A percentile compares a stretch with the other conserved stretches of the same genome.
phyloP scores from a whole-genome alignment of 1,140 invertebrate genomes.

The Campoletis sonorensis region DNA sequence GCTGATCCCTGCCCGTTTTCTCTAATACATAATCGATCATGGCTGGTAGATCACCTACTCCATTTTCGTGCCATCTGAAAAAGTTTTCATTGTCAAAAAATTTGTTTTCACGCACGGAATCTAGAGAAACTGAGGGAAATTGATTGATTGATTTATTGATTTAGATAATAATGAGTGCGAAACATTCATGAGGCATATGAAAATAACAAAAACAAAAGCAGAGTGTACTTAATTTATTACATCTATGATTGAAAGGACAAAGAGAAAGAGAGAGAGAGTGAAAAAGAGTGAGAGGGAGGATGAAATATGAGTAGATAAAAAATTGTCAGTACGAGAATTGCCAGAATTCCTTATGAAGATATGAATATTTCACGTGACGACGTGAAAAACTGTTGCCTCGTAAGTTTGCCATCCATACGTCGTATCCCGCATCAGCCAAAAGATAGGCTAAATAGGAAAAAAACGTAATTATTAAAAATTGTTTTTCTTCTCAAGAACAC shows the following conservation, averaged over 20 bases:
- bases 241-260: too few species aligned
- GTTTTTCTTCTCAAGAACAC: neutral
- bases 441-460: neutral
- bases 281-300: neutral
- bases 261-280: neutral
- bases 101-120: neutral
- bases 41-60: slow-evolving; percentile 84
- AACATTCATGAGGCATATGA: too few species aligned
- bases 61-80: slow-evolving; percentile 84
- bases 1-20: slow-evolving; percentile 73
- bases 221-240: too few species aligned
- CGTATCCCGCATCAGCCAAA: slow-evolving; percentile 78
- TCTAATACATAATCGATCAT: slow-evolving; percentile 83
- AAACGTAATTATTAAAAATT: neutral
- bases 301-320: neutral
- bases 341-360: slow-evolving; percentile 82
- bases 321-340: slow-evolving; percentile 74
- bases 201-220: too few species aligned
- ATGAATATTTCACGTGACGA: slow-evolving; percentile 63
- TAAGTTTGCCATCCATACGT: slow-evolving; percentile 86
- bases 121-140: too few species aligned
- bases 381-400: slow-evolving; percentile 82
- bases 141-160: too few species aligned
- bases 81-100: neutral
- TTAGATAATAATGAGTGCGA: too few species aligned